Conservation (phyloP, 2,113 vertebrate species). For the Cyphomyrus plagiostoma region DNA sequence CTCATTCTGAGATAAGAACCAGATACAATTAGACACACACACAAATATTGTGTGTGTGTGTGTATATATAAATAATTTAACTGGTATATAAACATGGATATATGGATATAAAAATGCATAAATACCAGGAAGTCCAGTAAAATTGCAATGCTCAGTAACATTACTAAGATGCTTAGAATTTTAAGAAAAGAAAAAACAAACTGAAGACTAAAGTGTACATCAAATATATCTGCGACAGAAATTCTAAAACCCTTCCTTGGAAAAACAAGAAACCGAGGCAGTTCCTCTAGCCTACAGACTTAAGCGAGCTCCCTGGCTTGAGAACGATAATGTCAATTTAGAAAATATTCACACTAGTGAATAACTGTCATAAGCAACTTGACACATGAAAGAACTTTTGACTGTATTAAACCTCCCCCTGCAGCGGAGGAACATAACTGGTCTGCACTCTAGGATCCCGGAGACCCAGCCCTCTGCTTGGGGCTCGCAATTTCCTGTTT, state of each 20-base stretch:
- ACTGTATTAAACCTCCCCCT: background rate
- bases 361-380: background rate
- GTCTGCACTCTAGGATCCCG: background rate
- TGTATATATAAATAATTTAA: background rate
- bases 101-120: background rate
- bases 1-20: background rate
- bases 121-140: background rate
- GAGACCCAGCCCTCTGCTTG: conserved; percentile 16
- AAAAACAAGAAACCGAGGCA: background rate
- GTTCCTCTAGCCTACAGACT: background rate
- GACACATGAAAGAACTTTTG: background rate
- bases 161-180: background rate
- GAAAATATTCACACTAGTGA: background rate
- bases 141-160: background rate
- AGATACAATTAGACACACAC: background rate
- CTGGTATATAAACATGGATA: background rate
- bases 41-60: background rate
- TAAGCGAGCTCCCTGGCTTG: background rate
- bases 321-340: background rate
- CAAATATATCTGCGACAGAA: background rate
- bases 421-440: background rate
- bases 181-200: background rate
- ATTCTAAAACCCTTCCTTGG: background rate
- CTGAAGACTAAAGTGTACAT: background rate
- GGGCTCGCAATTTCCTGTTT: conserved; percentile 39